Base-by-base conservation (phyloP, 2,888 invertebrate genomes). In the Miltochrista miniata region DNA sequence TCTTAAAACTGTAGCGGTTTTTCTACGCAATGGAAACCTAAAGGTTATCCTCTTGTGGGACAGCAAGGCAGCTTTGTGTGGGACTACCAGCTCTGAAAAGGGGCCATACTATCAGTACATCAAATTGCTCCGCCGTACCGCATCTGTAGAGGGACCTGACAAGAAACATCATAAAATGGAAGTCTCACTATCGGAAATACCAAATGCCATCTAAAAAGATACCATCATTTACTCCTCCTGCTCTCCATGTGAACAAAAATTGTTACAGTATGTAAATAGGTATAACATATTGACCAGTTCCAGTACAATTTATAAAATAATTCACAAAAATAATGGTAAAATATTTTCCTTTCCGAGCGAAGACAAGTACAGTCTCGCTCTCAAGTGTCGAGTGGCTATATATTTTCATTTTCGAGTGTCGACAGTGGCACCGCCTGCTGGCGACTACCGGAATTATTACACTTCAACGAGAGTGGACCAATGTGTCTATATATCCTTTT, bases 371-470 rank as follows among this genome's bases (percentile, higher is more conserved):
- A 72, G 69, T 76, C 61, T 68, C 64, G 64, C 68, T 54, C 74
- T 74, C 66, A 75, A 72, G 74, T 74, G 79, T 75, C 63, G 61
- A 83, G 81, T 70, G 81, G 81, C 80, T 72, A 82, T 86, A 84
- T 82, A 81, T 86, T 79, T 68, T 75, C 75, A 74, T 72, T 78
- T 74, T 74, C 68, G 48, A 70, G 68, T 56, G 70, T 79, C 76
- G 81, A 75, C 75, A 72, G 71, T 72, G 68, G 70, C 76, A 79
- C 84, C 83, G 85, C 78, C 75, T 89, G 89, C 61, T 61, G 66
- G 57, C 83, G 89, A 89, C 89, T 82, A 78, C 71, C 62, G 74
- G 79, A 86, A 81, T 87, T 87, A 85, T 82, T 78, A 77, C 85
- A 74, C 81, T 81, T 76, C 73, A 76, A 70, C 67, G 67, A 72